Conservation (phyloP, 2,797 vertebrate species). For the Morelia viridis region DNA sequence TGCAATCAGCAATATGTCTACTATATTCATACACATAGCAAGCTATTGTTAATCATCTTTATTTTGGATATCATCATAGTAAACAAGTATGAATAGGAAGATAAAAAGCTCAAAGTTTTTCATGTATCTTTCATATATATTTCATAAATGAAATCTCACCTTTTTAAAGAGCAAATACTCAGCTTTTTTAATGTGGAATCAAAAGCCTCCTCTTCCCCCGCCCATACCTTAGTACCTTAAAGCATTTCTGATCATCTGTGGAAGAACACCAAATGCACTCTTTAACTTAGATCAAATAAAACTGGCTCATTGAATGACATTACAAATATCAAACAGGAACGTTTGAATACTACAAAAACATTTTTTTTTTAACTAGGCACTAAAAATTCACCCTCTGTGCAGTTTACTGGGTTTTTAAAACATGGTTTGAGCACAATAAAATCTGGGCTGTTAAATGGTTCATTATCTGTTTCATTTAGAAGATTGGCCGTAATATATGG, state of each 20-base stretch:
- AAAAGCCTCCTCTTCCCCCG: not conserved
- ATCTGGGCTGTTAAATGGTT: slow-evolving; percentile 24
- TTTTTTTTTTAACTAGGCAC: slow-evolving; percentile 23
- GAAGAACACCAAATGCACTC: not conserved
- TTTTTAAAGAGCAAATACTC: slow-evolving; percentile 7
- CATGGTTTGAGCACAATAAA: not conserved
- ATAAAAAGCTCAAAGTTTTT: not conserved
- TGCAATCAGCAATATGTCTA: not conserved
- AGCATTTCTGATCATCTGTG: slow-evolving; percentile 12
- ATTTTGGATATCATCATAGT: not conserved
- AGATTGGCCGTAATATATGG: slow-evolving; percentile 12
- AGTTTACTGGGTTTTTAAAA: slow-evolving; percentile 22
- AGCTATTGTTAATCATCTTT: not conserved
- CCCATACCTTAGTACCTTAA: not conserved
- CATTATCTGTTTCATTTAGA: slow-evolving; percentile 30
- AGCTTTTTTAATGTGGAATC: not conserved
- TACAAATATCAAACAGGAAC: slow-evolving; percentile 33
- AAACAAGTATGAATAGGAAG: not conserved
- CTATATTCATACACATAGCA: not conserved
- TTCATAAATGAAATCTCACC: slow-evolving; percentile 2
- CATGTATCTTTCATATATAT: not conserved
- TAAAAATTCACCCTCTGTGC: slow-evolving; percentile 19
- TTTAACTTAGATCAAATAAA: slow-evolving; percentile 18
- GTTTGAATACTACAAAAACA: slow-evolving; percentile 16
- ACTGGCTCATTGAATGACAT: slow-evolving; percentile 23